Evolutionary conservation across 2,888 invertebrate species (phyloP), one percentile per base, ranked within the genome.

Genomic region (Spisula solida): DNA sequence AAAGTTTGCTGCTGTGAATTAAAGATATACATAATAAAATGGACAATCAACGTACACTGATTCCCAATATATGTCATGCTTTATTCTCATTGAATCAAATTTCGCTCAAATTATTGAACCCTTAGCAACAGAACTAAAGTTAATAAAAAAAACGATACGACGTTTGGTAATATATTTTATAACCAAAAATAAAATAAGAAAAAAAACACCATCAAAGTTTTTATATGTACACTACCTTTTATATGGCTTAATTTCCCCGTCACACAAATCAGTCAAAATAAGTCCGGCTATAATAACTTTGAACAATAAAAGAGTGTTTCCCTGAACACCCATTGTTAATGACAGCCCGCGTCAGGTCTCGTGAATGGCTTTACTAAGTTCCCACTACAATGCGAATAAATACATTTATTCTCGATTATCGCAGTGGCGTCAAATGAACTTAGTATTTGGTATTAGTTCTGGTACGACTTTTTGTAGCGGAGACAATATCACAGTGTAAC

Each of bases 261-360:
- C 78, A 41, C 84, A 84, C 51, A 84, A 51, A 25, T 51, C 84
- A 29, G 29, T 75, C 29, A 84, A n/a, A 51, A 84, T 51, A 18
- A 66, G 18, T 55, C 84, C 84, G 14, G 75, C 10, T 34, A 78
- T 48, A 51, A 84, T 66, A 8, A 84, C 41, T 78, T 51, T 78
- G 41, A 78, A 34, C 18, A 78, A 31, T 78, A 78, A 78, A 20
- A 34, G 34, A 78, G 12, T 31, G 20, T 18, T 31, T 18, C 47
- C 34, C 47, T 18, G n/a, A 8, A 78, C 6, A 20, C 29, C 78
- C 78, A 78, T 78, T 10, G 41, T 66, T 6, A 66, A 25, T 25
- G 60, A 25, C 60, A 25, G n/a, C 25, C 25, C 25, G 60, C 60
- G n/a, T 66, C 60, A 66, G 10, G n/a, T n/a, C 60, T n/a, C 25